Conservation (phyloP, 2,113 vertebrate genomes). For the Tringa solitaria region DNA sequence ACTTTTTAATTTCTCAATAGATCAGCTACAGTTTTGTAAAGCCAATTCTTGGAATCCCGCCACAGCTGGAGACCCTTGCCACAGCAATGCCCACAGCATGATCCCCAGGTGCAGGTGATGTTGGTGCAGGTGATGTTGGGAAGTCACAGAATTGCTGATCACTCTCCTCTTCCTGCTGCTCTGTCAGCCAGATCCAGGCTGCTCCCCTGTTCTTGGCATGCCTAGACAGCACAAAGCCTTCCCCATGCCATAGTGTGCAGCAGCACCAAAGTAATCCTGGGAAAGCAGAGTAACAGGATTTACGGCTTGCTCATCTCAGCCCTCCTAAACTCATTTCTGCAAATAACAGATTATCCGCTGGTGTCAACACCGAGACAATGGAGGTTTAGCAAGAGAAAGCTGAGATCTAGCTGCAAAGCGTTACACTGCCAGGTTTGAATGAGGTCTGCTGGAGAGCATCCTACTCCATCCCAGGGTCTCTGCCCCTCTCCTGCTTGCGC, state of each 20-base stretch:
- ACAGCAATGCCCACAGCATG: accelerated
- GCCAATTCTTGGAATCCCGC: not conserved
- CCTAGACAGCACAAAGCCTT: not conserved
- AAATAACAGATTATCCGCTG: not conserved
- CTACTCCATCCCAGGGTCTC: not conserved
- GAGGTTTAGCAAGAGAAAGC: not conserved
- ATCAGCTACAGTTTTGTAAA: not conserved
- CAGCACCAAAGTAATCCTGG: not conserved
- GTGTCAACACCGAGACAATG: not conserved
- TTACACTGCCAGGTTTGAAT: not conserved
- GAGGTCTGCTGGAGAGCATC: not conserved
- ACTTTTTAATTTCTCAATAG: not conserved
- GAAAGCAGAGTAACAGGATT: slow-evolving; percentile 25
- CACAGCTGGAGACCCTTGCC: not conserved
- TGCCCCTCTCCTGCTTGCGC: not conserved
- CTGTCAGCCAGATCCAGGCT: not conserved
- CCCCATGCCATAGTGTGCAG: accelerated
- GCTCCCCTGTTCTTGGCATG: not conserved
- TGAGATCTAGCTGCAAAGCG: not conserved
- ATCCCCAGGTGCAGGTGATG: not conserved
- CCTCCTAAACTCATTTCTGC: slow-evolving; percentile 12
- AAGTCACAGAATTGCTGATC: too few species aligned
- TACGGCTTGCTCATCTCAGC: not conserved
- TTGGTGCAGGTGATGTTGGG: accelerated
- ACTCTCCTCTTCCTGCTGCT: not conserved